A percentile compares a stretch with the other conserved stretches of the same genome.
These are phyloP conservation scores for Dendrocincla tyrannina DNA, from an alignment of 2,797 vertebrate species.

Conservation along the genomic window DNA sequence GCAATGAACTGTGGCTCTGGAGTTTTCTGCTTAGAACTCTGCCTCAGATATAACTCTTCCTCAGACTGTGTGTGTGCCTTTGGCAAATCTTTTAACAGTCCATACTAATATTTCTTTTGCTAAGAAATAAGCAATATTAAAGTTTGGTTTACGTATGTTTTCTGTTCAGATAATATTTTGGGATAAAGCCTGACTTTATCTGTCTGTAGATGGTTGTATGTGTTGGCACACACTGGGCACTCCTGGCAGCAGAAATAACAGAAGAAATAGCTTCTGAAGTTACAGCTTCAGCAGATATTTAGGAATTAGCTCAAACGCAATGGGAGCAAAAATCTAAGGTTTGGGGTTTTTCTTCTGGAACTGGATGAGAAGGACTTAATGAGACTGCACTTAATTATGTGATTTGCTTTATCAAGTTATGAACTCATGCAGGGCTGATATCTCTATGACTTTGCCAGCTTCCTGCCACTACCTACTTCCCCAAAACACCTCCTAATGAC, in stretches of 20 bases:
- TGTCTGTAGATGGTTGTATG: neutral
- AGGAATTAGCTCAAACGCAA: constrained; percentile 41
- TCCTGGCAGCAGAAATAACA: neutral
- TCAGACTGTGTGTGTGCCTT: neutral
- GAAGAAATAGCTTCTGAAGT: neutral
- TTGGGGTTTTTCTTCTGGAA: neutral
- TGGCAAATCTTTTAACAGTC: neutral
- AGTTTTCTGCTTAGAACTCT: neutral
- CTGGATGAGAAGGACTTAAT: neutral
- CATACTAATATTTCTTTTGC: neutral
- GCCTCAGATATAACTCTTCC: neutral
- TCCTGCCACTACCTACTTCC: neutral
- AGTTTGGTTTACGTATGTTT: neutral
- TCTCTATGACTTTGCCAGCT: neutral
- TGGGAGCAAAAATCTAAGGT: neutral
- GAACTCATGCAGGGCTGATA: neutral
- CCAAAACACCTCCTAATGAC: neutral
- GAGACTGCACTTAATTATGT: neutral
- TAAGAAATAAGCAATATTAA: neutral
- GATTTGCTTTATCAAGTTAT: neutral
- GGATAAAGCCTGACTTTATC: neutral
- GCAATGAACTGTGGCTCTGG: neutral
- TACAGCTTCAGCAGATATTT: neutral
- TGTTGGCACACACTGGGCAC: neutral
- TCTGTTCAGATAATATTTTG: neutral